Base-by-base conservation (phyloP, 2,888 invertebrate species). In the Plebejus anna region DNA sequence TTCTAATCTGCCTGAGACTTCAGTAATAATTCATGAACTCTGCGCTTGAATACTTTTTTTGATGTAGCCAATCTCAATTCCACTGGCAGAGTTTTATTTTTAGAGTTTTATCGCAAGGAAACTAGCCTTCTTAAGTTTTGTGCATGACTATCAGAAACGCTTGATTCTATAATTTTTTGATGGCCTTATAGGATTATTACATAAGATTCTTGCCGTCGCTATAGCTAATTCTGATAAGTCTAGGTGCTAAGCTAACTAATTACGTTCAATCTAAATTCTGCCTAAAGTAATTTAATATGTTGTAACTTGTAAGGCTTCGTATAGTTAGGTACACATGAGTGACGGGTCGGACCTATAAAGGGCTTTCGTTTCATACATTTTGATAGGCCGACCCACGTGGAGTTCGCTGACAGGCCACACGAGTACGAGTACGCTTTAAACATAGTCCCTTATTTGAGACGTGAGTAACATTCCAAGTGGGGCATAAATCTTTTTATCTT, bases 401-500 rank as follows among this genome's bases (percentile, higher is more conserved):
- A 32, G 73, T 73, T 73, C 32, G 55, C 73, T 73, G 73, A 73
- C 73, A 73, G 73, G 73, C 55, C 32, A 47, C 51, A 73, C 73
- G 32, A 71, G 66, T 66, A 66, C 32, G 32, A 66, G 66, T 61
- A 28, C 72, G 51, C 55, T 73, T 73, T 73, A 55, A 73, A 73
- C 55, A 72, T 22, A 72, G 75, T 78, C 78, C 79, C 79, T 76
- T 76, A 78, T 78, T 79, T 77, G 78, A 80, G 80, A 78, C 80
- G 79, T 80, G 78, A 81, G 81, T 80, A 80, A 81, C 81, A 82
- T 81, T 81, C 80, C 80, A 81, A 83, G 80, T 81, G 81, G 79
- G 77, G 66, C 79, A 82, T 83, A 83, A 83, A 82, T 83, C 83
- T 82, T 81, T 79, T 81, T 81, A 82, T 82, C 82, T 81, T 80